Evolutionary conservation across 2,888 invertebrate species (phyloP), one percentile per base, ranked within the genome.

Genomic region (Rambutsinella grinnellia): DNA sequence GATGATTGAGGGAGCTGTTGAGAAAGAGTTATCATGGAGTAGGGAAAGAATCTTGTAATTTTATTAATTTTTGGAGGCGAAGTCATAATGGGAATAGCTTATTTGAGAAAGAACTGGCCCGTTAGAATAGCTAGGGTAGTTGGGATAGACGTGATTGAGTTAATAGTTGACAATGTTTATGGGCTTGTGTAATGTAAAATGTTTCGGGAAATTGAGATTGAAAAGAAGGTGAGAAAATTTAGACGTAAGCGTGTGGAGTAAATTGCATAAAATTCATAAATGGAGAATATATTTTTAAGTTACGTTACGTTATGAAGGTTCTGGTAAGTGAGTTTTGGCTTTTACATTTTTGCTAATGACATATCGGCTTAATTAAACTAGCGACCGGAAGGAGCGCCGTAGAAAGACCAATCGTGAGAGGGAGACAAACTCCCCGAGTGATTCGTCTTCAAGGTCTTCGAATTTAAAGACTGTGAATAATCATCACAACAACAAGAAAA

Each of bases 351-450:
- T 61, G 26, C 19, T 44, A 44, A 60, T 60, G 15, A 36, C 44
- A 13, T 49, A 13, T 49, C 19, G 19, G 19, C 44, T 13, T 44
- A 36, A 13, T 60, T 44, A 26, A 17, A 23, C 26, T 80, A 82
- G 82, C 79, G 82, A 82, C 81, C 80, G 82, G 68, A 83, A 83
- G 78, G 83, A 83, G 68, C 81, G 82, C 76, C 83, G 83, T 76
- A 76, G 81, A 61, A 82, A 81, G 78, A 77, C 69, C 54, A 82
- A 81, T 76, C 79, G 81, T 23, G 80, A 79, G 49, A 78, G 79
- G 72, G 83, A 83, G n/a, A 78, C 81, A 28, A 79, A 79, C 54
- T 80, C 83, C 58, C 79, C 81, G 2, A 65, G 80, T 53, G 83
- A 83, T 78, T 65, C 75, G 47, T 76, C 81, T 27, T 69, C 79